Conservation (phyloP, 1,140 invertebrate species). For the Macrocentrus cingulum region DNA sequence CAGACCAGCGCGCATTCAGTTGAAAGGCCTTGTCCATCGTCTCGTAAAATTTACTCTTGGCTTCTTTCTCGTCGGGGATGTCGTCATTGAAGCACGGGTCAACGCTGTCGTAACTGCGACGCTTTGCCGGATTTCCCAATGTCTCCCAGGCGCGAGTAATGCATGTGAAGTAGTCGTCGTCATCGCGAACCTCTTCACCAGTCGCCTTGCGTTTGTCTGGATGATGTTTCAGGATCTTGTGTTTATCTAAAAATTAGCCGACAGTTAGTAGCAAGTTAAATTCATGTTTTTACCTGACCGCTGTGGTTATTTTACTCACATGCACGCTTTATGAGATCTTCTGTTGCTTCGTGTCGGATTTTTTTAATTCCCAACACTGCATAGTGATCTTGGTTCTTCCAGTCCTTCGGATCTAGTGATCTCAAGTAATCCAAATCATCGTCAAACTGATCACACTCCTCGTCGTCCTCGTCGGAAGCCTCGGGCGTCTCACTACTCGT, state of each 20-base stretch:
- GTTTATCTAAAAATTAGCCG: slow-evolving; percentile 64
- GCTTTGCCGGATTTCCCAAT: slow-evolving; percentile 77
- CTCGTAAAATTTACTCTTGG: slow-evolving; percentile 84
- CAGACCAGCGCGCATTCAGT: slow-evolving; percentile 90
- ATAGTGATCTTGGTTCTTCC: slow-evolving; percentile 98
- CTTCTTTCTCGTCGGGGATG: slow-evolving; percentile 74
- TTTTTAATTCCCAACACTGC: slow-evolving; percentile 86
- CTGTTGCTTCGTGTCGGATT: slow-evolving; percentile 77
- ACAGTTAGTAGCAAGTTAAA: not conserved
- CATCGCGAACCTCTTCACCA: slow-evolving; percentile 79
- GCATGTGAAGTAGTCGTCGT: slow-evolving; percentile 97
- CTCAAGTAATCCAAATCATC: slow-evolving; percentile 84
- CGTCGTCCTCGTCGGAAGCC: slow-evolving; percentile 59
- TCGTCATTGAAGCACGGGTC: slow-evolving; percentile 93
- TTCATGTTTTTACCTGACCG: too few species aligned
- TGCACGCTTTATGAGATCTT: slow-evolving; percentile 90
- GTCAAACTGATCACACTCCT: slow-evolving; percentile 67
- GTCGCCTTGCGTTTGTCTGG: slow-evolving; percentile 93
- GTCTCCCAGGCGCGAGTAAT: slow-evolving; percentile 98
- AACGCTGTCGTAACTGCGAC: slow-evolving; percentile 92
- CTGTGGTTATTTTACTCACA: too few species aligned
- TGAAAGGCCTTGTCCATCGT: slow-evolving; percentile 80
- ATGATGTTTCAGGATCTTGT: slow-evolving; percentile 93
- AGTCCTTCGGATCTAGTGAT: slow-evolving; percentile 92
- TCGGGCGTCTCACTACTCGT: slow-evolving; percentile 26